These are phyloP conservation scores for Trichacis sp. DNA, from an alignment of 2,888 invertebrate genomes.

Conservation along the genomic window DNA sequence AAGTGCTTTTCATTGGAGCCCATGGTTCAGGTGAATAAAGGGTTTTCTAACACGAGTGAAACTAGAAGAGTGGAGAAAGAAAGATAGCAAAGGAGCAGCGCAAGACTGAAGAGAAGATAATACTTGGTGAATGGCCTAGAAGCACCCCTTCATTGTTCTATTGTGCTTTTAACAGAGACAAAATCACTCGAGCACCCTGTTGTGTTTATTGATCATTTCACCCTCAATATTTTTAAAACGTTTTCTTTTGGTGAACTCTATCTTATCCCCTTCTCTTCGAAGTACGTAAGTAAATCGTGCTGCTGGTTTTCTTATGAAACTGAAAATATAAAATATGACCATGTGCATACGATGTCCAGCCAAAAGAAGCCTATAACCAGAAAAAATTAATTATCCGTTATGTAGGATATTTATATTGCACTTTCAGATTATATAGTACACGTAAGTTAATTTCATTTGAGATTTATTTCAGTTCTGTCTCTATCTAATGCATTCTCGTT, in stretches of 20 bases:
- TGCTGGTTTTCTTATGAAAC: too few relatives aligned
- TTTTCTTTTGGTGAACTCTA: neutral
- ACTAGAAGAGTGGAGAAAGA: constrained; percentile 36
- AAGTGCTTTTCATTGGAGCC: constrained; percentile 63
- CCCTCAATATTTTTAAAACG: constrained; percentile 6
- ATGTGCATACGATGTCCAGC: too few relatives aligned
- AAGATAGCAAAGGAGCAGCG: constrained; percentile 35
- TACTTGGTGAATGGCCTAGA: constrained; percentile 42
- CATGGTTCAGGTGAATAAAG: constrained; percentile 55
- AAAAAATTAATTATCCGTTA: too few relatives aligned
- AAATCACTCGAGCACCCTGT: constrained; percentile 35
- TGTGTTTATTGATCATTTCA: constrained; percentile 32
- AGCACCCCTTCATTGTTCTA: constrained; percentile 39
- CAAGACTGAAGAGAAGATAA: constrained; percentile 43
- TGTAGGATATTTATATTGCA: too few relatives aligned
- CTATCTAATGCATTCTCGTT: too few relatives aligned
- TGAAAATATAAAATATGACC: too few relatives aligned
- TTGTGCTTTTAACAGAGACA: constrained; percentile 31
- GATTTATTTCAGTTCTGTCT: too few relatives aligned
- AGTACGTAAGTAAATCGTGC: too few relatives aligned
- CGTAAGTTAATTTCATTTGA: too few relatives aligned
- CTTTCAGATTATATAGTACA: too few relatives aligned
- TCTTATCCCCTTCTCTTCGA: constrained; percentile 4
- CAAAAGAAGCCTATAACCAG: too few relatives aligned
- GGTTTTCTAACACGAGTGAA: constrained; percentile 51